Evolutionary conservation across 2,113 vertebrate genomes (phyloP).

Genomic region (Stigmatopora argus): DNA sequence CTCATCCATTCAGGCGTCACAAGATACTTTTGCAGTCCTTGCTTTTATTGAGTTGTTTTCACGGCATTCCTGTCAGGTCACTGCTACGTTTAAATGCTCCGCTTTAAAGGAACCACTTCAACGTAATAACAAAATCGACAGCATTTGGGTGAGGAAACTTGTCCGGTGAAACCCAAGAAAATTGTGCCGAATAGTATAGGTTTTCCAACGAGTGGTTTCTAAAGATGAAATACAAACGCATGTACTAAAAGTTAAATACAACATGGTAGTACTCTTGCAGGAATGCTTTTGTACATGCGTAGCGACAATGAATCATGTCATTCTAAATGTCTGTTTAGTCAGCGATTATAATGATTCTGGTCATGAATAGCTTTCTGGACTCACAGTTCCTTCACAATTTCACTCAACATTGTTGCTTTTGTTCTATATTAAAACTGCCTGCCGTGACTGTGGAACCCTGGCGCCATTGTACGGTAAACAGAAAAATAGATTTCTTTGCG

Average conservation of each 20-base stretch:
- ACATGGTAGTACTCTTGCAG: background rate
- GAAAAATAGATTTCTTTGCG: background rate
- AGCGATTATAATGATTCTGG: constrained; percentile 18
- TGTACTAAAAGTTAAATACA: constrained; percentile 4
- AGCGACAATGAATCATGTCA: constrained; percentile 7
- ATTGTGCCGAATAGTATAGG: background rate
- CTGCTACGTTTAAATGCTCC: constrained; percentile 21
- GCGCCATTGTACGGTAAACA: no score
- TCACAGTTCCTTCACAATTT: background rate
- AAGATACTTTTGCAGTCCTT: constrained; percentile 46
- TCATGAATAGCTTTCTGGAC: constrained; percentile 8
- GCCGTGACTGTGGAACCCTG: background rate
- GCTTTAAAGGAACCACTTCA: constrained; percentile 48
- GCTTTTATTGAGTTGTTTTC: constrained; percentile 48
- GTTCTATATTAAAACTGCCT: background rate
- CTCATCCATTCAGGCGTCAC: constrained; percentile 26
- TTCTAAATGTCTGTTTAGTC: constrained; percentile 9
- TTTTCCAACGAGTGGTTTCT: background rate
- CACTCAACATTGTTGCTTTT: background rate
- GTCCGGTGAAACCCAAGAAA: background rate
- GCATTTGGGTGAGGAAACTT: background rate
- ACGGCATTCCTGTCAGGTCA: constrained; percentile 53
- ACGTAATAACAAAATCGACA: constrained; percentile 2
- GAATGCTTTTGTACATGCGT: constrained; percentile 9
- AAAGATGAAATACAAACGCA: background rate